Base-by-base conservation (phyloP, 2,888 invertebrate genomes). In the Ochlodes sylvanus region DNA sequence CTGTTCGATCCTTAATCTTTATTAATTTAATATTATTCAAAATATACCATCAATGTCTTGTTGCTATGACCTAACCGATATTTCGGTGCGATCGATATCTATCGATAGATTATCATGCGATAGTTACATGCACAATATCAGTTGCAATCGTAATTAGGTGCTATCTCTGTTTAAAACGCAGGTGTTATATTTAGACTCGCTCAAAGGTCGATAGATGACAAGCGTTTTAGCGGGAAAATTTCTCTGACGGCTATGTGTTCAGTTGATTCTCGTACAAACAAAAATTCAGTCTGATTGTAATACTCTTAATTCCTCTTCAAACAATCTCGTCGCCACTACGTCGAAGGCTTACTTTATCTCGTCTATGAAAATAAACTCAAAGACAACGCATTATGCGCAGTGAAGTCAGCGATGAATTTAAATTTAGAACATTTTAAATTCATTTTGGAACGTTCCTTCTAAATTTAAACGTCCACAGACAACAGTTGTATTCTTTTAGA, bases 391-490 rank as follows among this genome's bases (percentile, higher is more conserved):
- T 60, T 19, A 66, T 50, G 54, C 68, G 44, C 60, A 54, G 55
- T 9, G 44, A 63, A 34, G 34, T 66, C 9, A 44, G 34, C 42
- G 32, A 47, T 47, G 47, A 47, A 47, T 47, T 47, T 17, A 47
- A 41, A 42, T 32, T 19, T 21, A 15, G 32, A 54, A 15, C 15
- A 19, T 50, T 50, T 62, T 34, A 55, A 50, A 56, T 50, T 68
- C 68, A 68, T 68, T 68, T 62, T 50, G 62, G 42, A n/a, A 54
- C 19, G 34, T 50, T 62, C 47, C 38, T n/a, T 86, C 84, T 89
- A 74, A 90, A 93, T 73, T 92, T 93, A 73, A 92, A 92, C 32
- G 90, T 88, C 82, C 87, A 88, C 38, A 93, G 85, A 78, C 93
- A 92, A 79, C 85, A 93, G 77, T 88, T 92, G 79, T 93, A 93